These are phyloP conservation scores for Teleopsis dalmanni DNA, from an alignment of 1,140 invertebrate genomes.

Conservation along the genomic window DNA sequence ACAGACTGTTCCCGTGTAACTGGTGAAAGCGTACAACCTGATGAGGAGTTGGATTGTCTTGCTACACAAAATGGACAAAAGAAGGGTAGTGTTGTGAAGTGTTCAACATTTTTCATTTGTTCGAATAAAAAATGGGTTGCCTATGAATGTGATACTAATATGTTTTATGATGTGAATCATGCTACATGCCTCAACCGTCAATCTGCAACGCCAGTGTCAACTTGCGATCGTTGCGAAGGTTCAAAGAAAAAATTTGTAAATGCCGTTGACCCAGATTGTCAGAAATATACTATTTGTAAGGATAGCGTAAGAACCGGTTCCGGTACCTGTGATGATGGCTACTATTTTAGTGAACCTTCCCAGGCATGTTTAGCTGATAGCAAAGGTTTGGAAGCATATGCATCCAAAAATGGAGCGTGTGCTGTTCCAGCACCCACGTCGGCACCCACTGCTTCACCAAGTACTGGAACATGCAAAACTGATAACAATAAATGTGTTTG, in stretches of 20 bases:
- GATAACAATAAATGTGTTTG: too few relatives aligned
- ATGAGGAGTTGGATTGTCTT: background rate
- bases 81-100: background rate
- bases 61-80: background rate
- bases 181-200: conserved; percentile 2
- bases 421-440: background rate
- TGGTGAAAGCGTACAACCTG: background rate
- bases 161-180: conserved; percentile 1
- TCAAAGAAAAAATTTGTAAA: conserved; percentile 4
- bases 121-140: background rate
- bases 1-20: background rate
- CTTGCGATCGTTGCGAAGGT: conserved; percentile 9
- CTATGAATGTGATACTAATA: background rate
- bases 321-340: background rate
- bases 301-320: background rate
- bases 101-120: conserved; percentile 4
- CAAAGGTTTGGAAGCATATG: too few relatives aligned
- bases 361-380: background rate
- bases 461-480: too few relatives aligned
- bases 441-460: too few relatives aligned
- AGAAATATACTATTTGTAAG: conserved; percentile 2
- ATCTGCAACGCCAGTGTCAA: background rate
- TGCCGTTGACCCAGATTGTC: conserved; percentile 4
- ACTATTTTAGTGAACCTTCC: conserved; percentile 3
- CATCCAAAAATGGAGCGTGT: conserved; percentile 1